Percentiles rank a stretch among this genome's conserved stretches.
phyloP scores from a whole-genome alignment of 2,888 invertebrate genomes.

The Galerucella nymphaeae region DNA sequence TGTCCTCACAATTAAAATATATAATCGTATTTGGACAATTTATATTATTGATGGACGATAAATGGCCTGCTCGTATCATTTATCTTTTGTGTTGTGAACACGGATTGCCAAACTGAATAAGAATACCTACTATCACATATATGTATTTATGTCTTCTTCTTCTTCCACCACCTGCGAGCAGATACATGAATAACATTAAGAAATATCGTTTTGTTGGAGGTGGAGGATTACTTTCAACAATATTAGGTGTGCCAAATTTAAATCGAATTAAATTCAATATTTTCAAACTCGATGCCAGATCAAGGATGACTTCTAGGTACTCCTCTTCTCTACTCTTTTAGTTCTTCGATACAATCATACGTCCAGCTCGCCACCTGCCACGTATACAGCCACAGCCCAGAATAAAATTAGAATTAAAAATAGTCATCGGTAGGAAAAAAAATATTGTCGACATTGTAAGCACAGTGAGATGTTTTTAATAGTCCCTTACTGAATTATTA shows the following conservation, averaged over 20 bases:
- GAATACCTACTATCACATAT: conserved; percentile 50
- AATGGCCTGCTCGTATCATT: conserved; percentile 59
- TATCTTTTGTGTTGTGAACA: conserved; percentile 58
- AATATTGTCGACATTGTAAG: conserved; percentile 40
- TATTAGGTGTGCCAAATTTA: background rate
- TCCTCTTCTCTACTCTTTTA: too few relatives aligned
- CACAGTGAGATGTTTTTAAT: conserved; percentile 46
- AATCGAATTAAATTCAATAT: too few relatives aligned
- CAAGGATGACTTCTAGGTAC: too few relatives aligned
- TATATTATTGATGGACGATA: conserved; percentile 66
- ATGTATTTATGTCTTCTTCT: conserved; percentile 35
- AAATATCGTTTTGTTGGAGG: background rate
- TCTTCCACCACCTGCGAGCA: conserved; percentile 43
- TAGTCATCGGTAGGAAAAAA: conserved; percentile 45
- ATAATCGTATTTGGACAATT: conserved; percentile 65
- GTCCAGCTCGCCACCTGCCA: conserved; percentile 44
- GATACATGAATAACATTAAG: conserved; percentile 44
- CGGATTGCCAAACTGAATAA: conserved; percentile 55
- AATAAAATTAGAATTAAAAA: conserved; percentile 49
- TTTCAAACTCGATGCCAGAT: too few relatives aligned
- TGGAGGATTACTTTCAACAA: background rate
- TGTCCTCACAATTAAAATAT: conserved; percentile 66
- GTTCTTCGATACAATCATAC: too few relatives aligned
- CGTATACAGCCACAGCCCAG: conserved; percentile 16
- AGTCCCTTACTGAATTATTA: conserved; percentile 49